These are phyloP conservation scores for Halichoerus grypus DNA, from an alignment of 2,113 vertebrate species.

Conservation along the genomic window DNA sequence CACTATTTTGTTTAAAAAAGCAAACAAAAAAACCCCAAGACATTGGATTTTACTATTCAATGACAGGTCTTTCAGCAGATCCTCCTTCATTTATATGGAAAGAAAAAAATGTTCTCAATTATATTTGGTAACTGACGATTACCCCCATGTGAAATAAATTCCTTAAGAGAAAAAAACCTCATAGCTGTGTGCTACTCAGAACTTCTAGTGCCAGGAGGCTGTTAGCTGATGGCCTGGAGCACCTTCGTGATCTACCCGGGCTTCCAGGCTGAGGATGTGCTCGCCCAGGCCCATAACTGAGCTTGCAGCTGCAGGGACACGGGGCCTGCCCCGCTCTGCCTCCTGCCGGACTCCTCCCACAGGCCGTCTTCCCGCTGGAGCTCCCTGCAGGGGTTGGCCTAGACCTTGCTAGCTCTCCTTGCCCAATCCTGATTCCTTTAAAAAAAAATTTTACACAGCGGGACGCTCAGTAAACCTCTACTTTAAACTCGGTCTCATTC, in stretches of 20 bases:
- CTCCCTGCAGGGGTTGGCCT: background rate
- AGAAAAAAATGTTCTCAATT: background rate
- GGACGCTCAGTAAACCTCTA: background rate
- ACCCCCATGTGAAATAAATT: background rate
- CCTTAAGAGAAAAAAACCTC: background rate
- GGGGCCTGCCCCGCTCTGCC: background rate
- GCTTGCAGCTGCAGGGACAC: accelerated
- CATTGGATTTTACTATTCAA: conserved; percentile 33
- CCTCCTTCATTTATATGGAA: conserved; percentile 42
- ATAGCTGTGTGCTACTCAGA: background rate
- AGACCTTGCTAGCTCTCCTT: background rate
- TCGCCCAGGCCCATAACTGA: background rate
- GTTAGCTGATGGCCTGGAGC: too few relatives aligned
- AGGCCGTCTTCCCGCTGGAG: background rate
- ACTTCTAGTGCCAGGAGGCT: background rate
- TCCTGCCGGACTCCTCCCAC: background rate
- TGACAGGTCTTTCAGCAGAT: background rate
- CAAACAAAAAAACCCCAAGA: background rate
- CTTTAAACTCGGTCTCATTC: background rate
- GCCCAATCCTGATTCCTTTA: background rate
- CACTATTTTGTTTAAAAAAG: conserved; percentile 84
- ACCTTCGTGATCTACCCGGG: background rate
- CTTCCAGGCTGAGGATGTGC: background rate
- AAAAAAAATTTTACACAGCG: background rate
- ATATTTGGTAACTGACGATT: background rate